These are phyloP conservation scores for Bombus vancouverensis DNA, from an alignment of 1,140 invertebrate genomes.

Conservation along the genomic window DNA sequence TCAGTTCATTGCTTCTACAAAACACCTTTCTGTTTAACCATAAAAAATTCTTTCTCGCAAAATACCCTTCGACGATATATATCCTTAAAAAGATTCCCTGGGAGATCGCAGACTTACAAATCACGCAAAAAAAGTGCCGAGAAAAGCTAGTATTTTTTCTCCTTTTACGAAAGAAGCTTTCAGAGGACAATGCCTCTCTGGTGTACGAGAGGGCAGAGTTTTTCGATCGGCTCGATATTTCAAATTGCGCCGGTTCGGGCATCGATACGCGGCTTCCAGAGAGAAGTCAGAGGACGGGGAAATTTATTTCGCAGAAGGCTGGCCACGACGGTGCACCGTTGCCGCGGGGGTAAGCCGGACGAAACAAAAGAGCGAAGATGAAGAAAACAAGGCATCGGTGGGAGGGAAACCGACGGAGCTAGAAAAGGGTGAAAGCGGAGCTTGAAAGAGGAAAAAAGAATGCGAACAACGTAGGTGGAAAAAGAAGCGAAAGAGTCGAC, in stretches of 20 bases:
- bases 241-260: conserved; percentile 35
- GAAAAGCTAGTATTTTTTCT: not conserved
- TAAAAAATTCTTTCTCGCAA: no score
- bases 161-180: not conserved
- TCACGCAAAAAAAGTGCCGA: not conserved
- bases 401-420: not conserved
- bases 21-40: no score
- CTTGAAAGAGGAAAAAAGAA: not conserved
- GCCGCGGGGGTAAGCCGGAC: not conserved
- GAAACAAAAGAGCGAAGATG: conserved; percentile 28
- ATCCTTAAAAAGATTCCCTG: not conserved
- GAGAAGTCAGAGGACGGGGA: not conserved
- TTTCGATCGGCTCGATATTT: conserved; percentile 45
- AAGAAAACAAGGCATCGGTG: not conserved
- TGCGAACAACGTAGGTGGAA: not conserved
- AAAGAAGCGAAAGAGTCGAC: not conserved
- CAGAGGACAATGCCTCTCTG: not conserved
- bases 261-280: conserved; percentile 35
- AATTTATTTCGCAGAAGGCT: conserved; percentile 25
- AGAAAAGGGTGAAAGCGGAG: no score
- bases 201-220: not conserved
- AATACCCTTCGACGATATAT: no score
- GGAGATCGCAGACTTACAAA: not conserved
- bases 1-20: no score
- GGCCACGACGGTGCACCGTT: not conserved